A percentile compares a stretch with the other conserved stretches of the same genome.
Conservation (phyloP, 2,113 vertebrate species). For the Ageneiosus marmoratus region DNA sequence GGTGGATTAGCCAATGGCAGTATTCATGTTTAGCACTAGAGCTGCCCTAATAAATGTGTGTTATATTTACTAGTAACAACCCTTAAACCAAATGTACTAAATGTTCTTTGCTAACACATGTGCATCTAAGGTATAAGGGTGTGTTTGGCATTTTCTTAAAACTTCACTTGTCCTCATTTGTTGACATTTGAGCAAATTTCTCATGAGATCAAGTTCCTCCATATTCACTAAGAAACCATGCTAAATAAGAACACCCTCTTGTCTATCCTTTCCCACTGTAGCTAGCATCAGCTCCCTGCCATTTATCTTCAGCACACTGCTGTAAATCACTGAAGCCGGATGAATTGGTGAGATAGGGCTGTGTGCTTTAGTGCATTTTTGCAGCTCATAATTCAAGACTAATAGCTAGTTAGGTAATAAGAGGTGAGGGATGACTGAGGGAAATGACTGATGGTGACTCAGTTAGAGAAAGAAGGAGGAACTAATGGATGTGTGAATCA, state of each 20-base stretch:
- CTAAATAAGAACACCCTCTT: conserved; percentile 11
- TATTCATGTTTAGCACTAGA: neutral
- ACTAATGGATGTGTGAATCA: conserved; percentile 19
- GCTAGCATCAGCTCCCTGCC: conserved; percentile 29
- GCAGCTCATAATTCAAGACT: conserved; percentile 56
- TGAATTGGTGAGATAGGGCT: conserved; percentile 44
- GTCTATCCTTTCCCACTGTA: neutral
- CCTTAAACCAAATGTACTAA: neutral
- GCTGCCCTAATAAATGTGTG: neutral
- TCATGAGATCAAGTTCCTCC: neutral
- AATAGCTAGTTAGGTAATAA: conserved; percentile 56
- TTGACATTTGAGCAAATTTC: neutral
- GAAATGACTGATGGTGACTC: conserved; percentile 45
- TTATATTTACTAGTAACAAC: neutral
- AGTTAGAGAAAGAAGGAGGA: conserved; percentile 19
- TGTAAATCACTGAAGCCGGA: conserved; percentile 49
- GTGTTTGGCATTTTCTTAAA: neutral
- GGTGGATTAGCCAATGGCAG: neutral
- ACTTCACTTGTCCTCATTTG: neutral
- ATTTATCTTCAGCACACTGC: conserved; percentile 51
- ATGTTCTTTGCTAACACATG: neutral
- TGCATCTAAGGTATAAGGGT: neutral
- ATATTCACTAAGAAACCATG: neutral
- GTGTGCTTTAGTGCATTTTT: conserved; percentile 47
- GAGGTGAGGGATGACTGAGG: conserved; percentile 43